Evolutionary conservation across 1,140 invertebrate species (phyloP), one percentile per base, ranked within the genome.

Genomic region (Chironomus striatipennis): DNA sequence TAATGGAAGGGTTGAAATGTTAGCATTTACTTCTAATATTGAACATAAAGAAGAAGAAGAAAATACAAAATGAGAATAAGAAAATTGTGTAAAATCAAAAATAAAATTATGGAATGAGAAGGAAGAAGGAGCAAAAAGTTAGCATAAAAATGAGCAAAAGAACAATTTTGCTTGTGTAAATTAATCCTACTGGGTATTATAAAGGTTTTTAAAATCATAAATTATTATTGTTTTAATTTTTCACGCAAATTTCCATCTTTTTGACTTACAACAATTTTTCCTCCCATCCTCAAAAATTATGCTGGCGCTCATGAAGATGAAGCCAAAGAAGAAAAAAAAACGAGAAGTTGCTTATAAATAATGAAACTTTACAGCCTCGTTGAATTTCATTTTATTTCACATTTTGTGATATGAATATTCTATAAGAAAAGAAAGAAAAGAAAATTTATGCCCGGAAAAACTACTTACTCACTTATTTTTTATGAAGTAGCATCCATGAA

Each of bases 161-260:
- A 57, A 57, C 12, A 20, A 20, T 70, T 70, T 70, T 10, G 65
- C 65, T 21, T 57, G 47, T 57, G 47, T 57, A 57, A 57, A 70
- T 70, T 70, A 70, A 70, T 70, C 65, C 65, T 70, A 18, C 17
- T 20, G 65, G 65, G 47, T 18, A 70, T 70, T 70, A 70, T 20
- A 70, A 70, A 70, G 65, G 65, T 70, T 70, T 70, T 21, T 21
- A 18, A 70, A 70, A 70, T 70, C 65, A 70, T 70, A 70, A 70
- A 70, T 70, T 70, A 70, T 70, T 70, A 70, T 70, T 70, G 65
- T 70, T 70, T 70, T 70, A 70, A 70, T 70, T 70, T 70, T 21
- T 70, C 65, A 70, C 65, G 65, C 65, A 70, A 70, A 70, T 70
- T 70, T 70, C 65, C 20, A 70, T 21, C 17, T 70, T 70, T 70